These are phyloP conservation scores for Sinodicranocentrus sp. DNA, from an alignment of 2,888 invertebrate genomes.

Conservation along the genomic window DNA sequence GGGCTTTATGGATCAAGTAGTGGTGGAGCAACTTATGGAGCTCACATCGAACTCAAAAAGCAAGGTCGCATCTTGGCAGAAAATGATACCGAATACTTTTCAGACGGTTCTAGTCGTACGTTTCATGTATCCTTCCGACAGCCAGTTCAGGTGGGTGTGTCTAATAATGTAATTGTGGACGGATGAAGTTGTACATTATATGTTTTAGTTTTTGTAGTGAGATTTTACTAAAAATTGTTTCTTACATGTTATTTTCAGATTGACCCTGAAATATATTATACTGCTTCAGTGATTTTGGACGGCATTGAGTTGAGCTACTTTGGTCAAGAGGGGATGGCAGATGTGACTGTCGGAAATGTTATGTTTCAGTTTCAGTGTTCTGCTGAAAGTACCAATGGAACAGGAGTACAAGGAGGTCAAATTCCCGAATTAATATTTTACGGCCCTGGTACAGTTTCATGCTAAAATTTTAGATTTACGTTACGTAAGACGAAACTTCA, in stretches of 20 bases:
- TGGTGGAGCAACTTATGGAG: conserved; percentile 96
- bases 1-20: conserved; percentile 97
- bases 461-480: too few species aligned
- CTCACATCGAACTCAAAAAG: conserved; percentile 95
- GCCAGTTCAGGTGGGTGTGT: conserved; percentile 81
- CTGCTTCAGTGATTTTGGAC: conserved; percentile 96
- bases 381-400: conserved; percentile 97
- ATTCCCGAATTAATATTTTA: conserved; percentile 98
- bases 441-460: conserved; percentile 84
- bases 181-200: too few species aligned
- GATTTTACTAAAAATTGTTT: too few species aligned
- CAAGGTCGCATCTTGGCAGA: conserved; percentile 93
- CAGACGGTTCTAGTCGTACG: conserved; percentile 97
- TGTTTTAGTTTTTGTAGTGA: too few species aligned
- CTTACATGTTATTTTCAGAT: too few species aligned
- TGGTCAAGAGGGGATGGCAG: conserved; percentile 97
- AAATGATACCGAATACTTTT: conserved; percentile 95
- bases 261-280: conserved; percentile 96
- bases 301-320: conserved; percentile 97
- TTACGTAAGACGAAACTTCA: too few species aligned
- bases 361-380: conserved; percentile 99
- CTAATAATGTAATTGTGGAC: too few species aligned
- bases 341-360: conserved; percentile 94
- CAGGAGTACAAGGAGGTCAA: conserved; percentile 94
- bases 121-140: conserved; percentile 92